Conservation (phyloP, 1,140 invertebrate species). For the Drosophila suzukii region DNA sequence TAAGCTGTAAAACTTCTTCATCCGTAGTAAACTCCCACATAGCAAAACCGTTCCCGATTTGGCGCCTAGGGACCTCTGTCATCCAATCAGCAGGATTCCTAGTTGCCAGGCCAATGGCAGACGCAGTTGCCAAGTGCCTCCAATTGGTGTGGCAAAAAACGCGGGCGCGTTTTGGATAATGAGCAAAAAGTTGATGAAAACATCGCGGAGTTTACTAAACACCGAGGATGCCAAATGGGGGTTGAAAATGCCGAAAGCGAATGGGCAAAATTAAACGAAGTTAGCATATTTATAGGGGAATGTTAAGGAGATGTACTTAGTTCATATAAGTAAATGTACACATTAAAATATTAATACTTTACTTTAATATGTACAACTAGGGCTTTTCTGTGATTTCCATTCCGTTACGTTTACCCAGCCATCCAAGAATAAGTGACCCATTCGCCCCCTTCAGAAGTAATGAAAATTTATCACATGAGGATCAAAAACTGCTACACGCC, state of each 20-base stretch:
- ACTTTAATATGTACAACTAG: no score
- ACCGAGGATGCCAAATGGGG: constrained; percentile 41
- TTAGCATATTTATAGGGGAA: background rate
- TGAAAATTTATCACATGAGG: constrained; percentile 71
- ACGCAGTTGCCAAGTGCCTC: constrained; percentile 63
- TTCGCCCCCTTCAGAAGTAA: constrained; percentile 35
- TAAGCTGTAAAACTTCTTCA: no score
- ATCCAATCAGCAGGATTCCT: constrained; percentile 67
- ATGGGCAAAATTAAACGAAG: constrained; percentile 22
- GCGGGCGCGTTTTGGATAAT: constrained; percentile 70
- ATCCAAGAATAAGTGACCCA: background rate
- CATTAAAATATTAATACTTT: no score
- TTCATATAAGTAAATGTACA: background rate
- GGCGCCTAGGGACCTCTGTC: constrained; percentile 46
- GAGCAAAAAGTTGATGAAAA: constrained; percentile 69
- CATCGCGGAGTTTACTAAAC: constrained; percentile 56
- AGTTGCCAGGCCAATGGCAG: constrained; percentile 66
- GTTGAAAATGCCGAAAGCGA: constrained; percentile 53
- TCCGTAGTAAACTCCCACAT: background rate
- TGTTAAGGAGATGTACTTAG: background rate
- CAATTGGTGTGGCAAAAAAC: constrained; percentile 73
- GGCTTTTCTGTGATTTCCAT: background rate
- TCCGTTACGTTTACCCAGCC: background rate
- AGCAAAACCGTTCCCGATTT: constrained; percentile 14
- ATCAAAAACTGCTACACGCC: constrained; percentile 56